Evolutionary conservation across 2,888 invertebrate genomes (phyloP), one percentile per base, ranked within the genome.

Genomic region (Merodon equestris): DNA sequence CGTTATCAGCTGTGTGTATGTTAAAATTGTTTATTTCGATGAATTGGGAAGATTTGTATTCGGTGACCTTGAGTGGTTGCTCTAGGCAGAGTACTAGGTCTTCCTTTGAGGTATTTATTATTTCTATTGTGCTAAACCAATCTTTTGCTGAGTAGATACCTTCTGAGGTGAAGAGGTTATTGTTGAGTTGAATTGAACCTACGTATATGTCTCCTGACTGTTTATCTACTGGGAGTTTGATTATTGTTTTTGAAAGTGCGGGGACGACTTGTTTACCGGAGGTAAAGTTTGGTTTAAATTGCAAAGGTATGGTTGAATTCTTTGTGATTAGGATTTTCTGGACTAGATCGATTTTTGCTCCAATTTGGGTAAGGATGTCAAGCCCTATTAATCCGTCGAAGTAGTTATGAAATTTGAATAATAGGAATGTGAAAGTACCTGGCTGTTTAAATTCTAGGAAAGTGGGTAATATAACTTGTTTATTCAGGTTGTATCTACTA

Each of bases 341-440:
- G 10, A n/a, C 40, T n/a, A 40, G n/a, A n/a, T 40, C 40, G 10
- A 40, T 40, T 40, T 40, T 40, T 10, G 40, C 40, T 40, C n/a
- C n/a, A n/a, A 40, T 10, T 40, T 40, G 40, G n/a, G 40, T 40
- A 3, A 40, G 40, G 10, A 40, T 40, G 40, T 40, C 40, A 3
- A 40, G n/a, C 10, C 40, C 40, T 3, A 40, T 40, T 9, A 15
- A 10, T 54, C 36, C 40, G 5, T 54, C 12, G 19, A 19, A 50
- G 14, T 34, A 51, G 1, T 34, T 51, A 27, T 51, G 51, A 14
- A 51, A 51, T 51, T 51, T 51, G 34, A 51, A 34, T 14, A 51
- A 19, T 12, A 51, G 51, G 9, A 51, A 34, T 34, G 19, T 51
- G n/a, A 27, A 50, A 12, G 27, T 50, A n/a, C 50, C 50, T 19